phyloP scores from a whole-genome alignment of 1,140 invertebrate genomes.

The Cydia splendana region DNA sequence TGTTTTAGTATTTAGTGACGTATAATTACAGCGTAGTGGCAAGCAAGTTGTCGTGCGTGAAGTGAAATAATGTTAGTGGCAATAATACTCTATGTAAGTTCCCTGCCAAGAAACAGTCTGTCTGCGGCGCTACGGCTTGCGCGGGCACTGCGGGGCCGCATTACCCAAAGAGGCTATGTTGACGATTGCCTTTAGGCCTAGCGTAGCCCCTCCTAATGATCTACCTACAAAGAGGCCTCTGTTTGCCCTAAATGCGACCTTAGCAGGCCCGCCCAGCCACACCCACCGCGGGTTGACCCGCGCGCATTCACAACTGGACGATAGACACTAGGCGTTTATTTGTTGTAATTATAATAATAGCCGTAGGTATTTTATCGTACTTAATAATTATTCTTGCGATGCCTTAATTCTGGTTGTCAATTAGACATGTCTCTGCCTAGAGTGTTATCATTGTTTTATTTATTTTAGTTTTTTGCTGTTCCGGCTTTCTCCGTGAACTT shows the following conservation, averaged over 20 bases:
- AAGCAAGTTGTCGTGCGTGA: constrained; percentile 73
- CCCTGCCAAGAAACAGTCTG: constrained; percentile 56
- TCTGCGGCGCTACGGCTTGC: constrained; percentile 37
- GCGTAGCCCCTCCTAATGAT: neutral
- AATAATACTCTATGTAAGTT: constrained; percentile 78
- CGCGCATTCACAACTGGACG: constrained; percentile 59
- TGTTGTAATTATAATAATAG: constrained; percentile 81
- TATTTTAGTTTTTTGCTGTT: constrained; percentile 79
- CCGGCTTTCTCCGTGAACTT: constrained; percentile 80
- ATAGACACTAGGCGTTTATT: constrained; percentile 78
- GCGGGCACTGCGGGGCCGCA: constrained; percentile 34
- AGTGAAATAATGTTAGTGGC: constrained; percentile 70
- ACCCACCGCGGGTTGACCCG: constrained; percentile 21
- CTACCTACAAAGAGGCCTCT: neutral
- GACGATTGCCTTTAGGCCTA: neutral
- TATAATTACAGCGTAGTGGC: constrained; percentile 75
- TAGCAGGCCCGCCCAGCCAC: neutral
- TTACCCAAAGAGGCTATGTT: neutral
- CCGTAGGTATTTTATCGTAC: constrained; percentile 80
- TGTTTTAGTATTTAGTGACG: constrained; percentile 79
- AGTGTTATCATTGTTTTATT: constrained; percentile 79
- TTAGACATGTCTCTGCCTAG: constrained; percentile 80
- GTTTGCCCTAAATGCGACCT: neutral
- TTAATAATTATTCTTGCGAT: constrained; percentile 82
- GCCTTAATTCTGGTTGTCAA: constrained; percentile 82